Evolutionary conservation across 2,113 vertebrate genomes (phyloP).

Genomic region (Loxodonta africana): DNA sequence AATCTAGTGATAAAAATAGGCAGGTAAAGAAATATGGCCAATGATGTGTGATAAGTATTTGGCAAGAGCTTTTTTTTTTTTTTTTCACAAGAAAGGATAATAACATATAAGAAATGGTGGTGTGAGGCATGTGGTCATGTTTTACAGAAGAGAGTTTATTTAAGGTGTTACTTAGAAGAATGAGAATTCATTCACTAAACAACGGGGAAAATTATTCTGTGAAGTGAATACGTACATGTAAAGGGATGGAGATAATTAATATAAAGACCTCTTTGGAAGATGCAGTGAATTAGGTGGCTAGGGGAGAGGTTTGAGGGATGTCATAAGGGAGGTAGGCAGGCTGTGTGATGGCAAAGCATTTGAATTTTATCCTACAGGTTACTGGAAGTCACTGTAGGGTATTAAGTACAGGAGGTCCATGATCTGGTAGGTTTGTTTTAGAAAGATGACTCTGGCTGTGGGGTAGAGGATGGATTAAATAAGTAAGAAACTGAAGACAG

Average conservation of each 20-base stretch:
- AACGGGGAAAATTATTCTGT: not conserved
- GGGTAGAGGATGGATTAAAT: not conserved
- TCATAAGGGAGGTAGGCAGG: not conserved
- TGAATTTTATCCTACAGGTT: conserved; percentile 3
- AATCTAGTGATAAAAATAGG: not conserved
- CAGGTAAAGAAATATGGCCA: not conserved
- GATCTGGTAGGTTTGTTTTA: not conserved
- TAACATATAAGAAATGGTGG: not conserved
- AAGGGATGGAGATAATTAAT: not conserved
- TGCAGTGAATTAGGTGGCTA: not conserved
- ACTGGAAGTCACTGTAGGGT: not conserved
- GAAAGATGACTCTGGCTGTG: not conserved
- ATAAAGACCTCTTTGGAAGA: not conserved
- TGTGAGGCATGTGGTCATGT: not conserved
- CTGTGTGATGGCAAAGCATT: not conserved
- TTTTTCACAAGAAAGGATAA: not conserved
- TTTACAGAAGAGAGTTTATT: not conserved
- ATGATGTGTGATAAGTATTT: not conserved
- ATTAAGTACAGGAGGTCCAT: not conserved
- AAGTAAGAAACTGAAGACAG: not conserved
- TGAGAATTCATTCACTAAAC: conserved; percentile 38
- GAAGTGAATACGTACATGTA: not conserved
- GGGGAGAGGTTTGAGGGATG: not conserved
- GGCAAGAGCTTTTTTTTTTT: not conserved
- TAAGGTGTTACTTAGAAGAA: conserved; percentile 38